Evolutionary conservation across 2,797 vertebrate species (phyloP), one percentile per base, ranked within the genome.

Genomic region (Sphenopsis melanotis): DNA sequence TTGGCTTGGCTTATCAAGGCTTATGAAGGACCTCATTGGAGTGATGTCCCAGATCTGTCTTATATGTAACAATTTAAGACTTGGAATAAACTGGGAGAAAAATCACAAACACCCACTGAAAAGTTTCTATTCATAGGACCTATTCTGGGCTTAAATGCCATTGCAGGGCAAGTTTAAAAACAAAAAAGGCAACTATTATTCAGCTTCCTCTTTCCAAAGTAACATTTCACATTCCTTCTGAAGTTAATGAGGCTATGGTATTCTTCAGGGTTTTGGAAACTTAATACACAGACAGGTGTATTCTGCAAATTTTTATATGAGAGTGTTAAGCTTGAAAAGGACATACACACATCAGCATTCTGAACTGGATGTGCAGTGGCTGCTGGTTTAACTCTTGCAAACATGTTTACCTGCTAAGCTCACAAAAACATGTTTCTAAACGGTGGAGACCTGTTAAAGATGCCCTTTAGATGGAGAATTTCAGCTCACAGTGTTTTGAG

Each of bases 11-110:
- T 81, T 88, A 39, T 2, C n/a, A 57, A 87, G 76, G 22, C 20
- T 78, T 68, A 20, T 42, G 76, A 81, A 75, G 89, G 79, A 72
- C 72, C 47, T 94, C 22, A 24, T 24, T 0, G 3, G 76, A 75
- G 46, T 68, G 24, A 61, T 93, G 94, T 94, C 95, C 83, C 77
- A 96, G 87, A 93, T 95, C 72, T 96, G 93, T 95, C 93, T 86
- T 81, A 21, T 0, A 27, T 46, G 18, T 90, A 88, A 71, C 87
- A 83, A 55, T 86, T 78, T 68, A 81, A 78, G 57, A 47, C 69
- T 90, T 59, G 61, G 76, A 91, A 83, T 88, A 88, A 90, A 94
- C 65, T 71, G 37, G 72, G 69, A 94, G 72, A 93, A 90, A 92
- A 94, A 90, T 91, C 69, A 70, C 64, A 17, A 90, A 90, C 85